Evolutionary conservation across 35 echinoderm and acorn worm species (phyloP).

Genomic region (Eucidaris tribuloides): DNA sequence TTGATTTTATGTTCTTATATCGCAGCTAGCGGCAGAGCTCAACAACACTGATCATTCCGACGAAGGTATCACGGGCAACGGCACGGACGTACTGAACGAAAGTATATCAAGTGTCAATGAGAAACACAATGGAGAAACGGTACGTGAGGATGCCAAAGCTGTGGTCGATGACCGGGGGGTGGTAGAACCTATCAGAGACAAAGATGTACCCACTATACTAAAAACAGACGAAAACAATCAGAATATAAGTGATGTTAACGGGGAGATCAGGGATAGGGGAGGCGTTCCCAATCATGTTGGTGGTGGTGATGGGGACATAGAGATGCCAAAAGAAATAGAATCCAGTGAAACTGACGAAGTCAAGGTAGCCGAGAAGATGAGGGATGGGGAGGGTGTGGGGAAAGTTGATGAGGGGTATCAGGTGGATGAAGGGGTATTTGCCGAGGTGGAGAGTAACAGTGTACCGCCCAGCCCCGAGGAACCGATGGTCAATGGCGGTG

Average conservation of each 20-base stretch:
- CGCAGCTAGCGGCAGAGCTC: no score
- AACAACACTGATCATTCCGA: no score
- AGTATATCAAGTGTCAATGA: no score
- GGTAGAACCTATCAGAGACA: no score
- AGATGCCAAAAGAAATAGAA: neutral
- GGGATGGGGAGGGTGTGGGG: neutral
- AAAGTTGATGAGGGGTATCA: slow-evolving; percentile 13
- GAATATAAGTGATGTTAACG: neutral
- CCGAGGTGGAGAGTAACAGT: neutral
- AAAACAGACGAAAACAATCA: no score
- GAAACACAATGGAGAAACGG: neutral
- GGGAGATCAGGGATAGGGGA: slow-evolving; percentile 1
- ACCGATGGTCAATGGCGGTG: neutral
- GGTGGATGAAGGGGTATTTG: neutral
- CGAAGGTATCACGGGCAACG: no score
- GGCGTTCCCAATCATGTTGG: neutral
- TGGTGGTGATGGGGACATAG: neutral
- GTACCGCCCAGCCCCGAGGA: neutral
- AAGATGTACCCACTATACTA: no score
- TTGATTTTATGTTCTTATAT: no score
- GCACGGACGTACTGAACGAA: no score
- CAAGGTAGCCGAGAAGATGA: neutral
- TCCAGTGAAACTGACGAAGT: neutral
- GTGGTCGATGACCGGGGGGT: neutral
- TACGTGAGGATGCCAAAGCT: neutral